Evolutionary conservation across 2,888 invertebrate genomes (phyloP).

Genomic region (Parthenolecanium corni): DNA sequence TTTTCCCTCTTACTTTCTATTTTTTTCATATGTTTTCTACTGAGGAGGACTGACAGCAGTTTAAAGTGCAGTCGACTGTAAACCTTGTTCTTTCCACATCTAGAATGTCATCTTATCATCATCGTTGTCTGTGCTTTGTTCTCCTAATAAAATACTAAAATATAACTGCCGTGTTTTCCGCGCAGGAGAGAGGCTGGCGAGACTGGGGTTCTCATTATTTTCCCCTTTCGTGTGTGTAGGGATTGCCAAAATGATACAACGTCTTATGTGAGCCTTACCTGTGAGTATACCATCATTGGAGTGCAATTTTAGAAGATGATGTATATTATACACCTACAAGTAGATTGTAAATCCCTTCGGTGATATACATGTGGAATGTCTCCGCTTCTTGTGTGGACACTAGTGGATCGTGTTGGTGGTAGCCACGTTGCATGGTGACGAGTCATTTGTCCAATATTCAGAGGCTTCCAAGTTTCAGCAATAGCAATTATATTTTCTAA

Average conservation of each 20-base stretch:
- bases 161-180: conserved; percentile 3
- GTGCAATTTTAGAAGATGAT: no score
- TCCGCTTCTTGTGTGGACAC: no score
- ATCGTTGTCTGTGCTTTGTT: background rate
- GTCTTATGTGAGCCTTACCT: no score
- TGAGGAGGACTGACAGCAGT: background rate
- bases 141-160: conserved; percentile 11
- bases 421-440: no score
- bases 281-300: no score
- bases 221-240: background rate
- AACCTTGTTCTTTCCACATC: conserved; percentile 20
- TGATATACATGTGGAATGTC: no score
- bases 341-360: no score
- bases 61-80: conserved; percentile 13
- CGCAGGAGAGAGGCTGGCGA: background rate
- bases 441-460: background rate
- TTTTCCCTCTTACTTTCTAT: background rate
- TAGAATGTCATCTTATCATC: conserved; percentile 20
- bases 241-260: conserved; percentile 3
- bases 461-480: background rate
- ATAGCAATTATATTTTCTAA: conserved; percentile 1
- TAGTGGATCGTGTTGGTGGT: no score
- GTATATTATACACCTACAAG: no score
- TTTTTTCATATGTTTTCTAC: background rate
- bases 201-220: no score